Conservation (phyloP, 2,113 vertebrate genomes). For the Empidonax alnorum region DNA sequence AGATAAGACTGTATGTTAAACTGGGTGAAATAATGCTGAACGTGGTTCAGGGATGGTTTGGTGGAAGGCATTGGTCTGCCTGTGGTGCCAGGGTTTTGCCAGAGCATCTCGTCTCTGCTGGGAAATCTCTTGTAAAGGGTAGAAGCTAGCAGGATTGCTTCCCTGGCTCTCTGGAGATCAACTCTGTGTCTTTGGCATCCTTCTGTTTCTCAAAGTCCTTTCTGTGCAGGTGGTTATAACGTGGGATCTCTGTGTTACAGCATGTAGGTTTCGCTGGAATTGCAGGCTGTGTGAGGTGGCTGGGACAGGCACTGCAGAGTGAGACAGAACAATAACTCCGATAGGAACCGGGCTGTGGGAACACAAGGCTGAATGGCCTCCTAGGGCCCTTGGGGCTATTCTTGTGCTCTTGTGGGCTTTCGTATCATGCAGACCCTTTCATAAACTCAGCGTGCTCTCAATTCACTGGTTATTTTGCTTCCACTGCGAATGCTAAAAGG, state of each 20-base stretch:
- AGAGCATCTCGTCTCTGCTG: neutral
- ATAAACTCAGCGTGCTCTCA: neutral
- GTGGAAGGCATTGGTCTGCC: neutral
- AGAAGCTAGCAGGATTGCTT: neutral
- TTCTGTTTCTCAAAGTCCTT: neutral
- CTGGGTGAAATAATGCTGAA: neutral
- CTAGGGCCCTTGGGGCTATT: neutral
- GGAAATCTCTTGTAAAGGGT: neutral
- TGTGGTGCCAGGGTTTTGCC: neutral
- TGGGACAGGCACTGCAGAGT: neutral
- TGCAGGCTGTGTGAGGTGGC: neutral
- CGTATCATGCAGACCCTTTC: neutral
- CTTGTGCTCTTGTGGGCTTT: neutral
- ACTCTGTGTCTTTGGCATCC: neutral
- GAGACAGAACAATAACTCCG: neutral
- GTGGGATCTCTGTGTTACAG: rapidly evolving
- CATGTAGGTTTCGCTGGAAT: neutral
- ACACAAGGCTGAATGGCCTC: neutral
- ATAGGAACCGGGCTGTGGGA: neutral
- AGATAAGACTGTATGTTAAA: neutral
- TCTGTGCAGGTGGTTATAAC: neutral
- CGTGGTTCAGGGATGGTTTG: neutral
- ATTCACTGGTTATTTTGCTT: neutral
- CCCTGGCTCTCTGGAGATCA: neutral
- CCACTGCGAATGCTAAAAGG: neutral